phyloP scores from a whole-genome alignment of 1,140 invertebrate genomes.

The Atta texana region DNA sequence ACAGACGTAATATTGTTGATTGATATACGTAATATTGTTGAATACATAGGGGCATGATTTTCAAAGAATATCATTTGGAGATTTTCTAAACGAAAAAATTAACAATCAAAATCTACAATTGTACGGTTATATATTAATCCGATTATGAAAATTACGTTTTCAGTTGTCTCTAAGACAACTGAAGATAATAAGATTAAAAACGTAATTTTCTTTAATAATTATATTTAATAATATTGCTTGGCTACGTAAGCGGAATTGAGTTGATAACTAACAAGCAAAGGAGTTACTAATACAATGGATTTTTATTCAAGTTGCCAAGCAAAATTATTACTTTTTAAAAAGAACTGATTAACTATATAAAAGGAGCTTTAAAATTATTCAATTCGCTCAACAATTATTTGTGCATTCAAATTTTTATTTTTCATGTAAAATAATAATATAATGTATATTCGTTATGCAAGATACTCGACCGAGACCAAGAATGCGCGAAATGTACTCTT shows the following conservation, averaged over 20 bases:
- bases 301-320: background rate
- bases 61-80: background rate
- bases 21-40: too few relatives aligned
- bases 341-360: background rate
- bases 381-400: background rate
- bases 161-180: background rate
- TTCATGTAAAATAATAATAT: background rate
- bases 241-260: background rate
- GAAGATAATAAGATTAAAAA: constrained; percentile 41
- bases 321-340: constrained; percentile 6
- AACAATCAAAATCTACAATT: constrained; percentile 38
- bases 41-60: background rate
- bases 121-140: constrained; percentile 48
- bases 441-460: background rate
- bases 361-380: background rate
- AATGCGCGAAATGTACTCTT: background rate
- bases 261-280: background rate
- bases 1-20: background rate
- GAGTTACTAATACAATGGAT: background rate
- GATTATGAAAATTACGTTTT: constrained; percentile 13
- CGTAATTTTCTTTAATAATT: constrained; percentile 31
- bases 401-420: background rate
- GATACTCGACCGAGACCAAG: background rate
- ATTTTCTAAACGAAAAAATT: background rate
- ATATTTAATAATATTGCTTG: constrained; percentile 32